A percentile compares a stretch with the other conserved stretches of the same genome.
Evolutionary conservation across 2,113 vertebrate genomes (phyloP).

Genomic region (Amazona vittata): DNA sequence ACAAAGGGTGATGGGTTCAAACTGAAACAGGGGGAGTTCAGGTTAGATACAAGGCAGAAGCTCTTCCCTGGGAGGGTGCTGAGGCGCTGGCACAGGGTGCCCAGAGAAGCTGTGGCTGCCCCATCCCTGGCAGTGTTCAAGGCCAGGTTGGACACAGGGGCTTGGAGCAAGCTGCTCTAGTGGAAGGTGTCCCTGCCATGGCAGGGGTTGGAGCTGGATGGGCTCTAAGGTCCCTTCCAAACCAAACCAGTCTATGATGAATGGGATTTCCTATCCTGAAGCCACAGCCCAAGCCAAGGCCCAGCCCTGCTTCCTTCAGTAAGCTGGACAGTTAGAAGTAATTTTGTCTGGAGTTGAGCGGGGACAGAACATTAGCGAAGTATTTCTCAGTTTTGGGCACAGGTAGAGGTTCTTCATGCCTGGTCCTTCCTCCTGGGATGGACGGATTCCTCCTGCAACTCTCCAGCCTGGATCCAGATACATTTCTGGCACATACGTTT

Average conservation of each 20-base stretch:
- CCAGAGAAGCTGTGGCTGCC: no score
- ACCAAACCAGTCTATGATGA: neutral
- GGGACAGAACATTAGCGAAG: neutral
- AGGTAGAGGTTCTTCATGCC: neutral
- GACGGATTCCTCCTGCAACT: neutral
- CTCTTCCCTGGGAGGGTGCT: no score
- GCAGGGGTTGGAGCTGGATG: neutral
- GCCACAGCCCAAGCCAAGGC: neutral
- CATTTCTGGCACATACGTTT: neutral
- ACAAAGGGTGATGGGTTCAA: no score
- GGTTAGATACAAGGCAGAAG: no score
- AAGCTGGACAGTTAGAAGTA: neutral
- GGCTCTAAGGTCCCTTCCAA: neutral
- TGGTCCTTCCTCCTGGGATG: neutral
- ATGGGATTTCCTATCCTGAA: neutral
- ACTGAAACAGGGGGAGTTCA: no score
- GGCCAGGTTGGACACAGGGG: no score
- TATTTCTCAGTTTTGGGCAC: neutral
- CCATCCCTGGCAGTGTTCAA: no score
- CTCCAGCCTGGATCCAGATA: neutral
- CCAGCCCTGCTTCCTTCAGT: neutral
- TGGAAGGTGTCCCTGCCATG: neutral
- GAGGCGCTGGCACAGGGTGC: no score
- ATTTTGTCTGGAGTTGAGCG: neutral
- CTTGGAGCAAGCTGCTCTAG: neutral